phyloP scores from a whole-genome alignment of 2,888 invertebrate species.

The Ceratothoa steindachneri region DNA sequence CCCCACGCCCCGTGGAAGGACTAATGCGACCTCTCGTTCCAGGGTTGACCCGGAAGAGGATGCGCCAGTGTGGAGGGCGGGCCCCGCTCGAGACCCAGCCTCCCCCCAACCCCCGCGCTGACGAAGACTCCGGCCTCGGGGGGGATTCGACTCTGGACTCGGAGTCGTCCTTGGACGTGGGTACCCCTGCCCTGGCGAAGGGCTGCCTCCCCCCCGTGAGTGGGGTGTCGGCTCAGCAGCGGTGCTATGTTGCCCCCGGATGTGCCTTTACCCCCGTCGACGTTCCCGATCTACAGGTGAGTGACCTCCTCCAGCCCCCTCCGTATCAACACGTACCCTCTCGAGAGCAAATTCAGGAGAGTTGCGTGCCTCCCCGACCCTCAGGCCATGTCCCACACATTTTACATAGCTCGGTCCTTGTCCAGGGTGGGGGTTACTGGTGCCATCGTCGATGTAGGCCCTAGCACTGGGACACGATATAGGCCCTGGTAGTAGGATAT shows the following conservation, averaged over 20 bases:
- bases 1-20: too few species aligned
- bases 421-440: too few species aligned
- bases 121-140: constrained; percentile 2
- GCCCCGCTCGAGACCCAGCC: background rate
- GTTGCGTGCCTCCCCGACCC: too few species aligned
- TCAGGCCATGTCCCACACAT: too few species aligned
- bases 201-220: background rate
- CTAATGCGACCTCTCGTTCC: too few species aligned
- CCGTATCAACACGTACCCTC: background rate
- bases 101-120: background rate
- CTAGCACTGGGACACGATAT: too few species aligned
- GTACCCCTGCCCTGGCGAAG: background rate
- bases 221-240: background rate
- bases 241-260: background rate
- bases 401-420: too few species aligned
- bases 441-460: too few species aligned
- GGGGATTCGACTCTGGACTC: background rate
- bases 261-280: background rate
- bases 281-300: background rate
- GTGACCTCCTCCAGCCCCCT: background rate
- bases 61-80: too few species aligned
- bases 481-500: too few species aligned
- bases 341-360: too few species aligned
- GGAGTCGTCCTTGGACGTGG: background rate
- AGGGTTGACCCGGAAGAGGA: too few species aligned